Percentiles rank a stretch among this genome's conserved stretches.
Conservation (phyloP, 1,140 invertebrate genomes). For the Drosophila parabipectinata region DNA sequence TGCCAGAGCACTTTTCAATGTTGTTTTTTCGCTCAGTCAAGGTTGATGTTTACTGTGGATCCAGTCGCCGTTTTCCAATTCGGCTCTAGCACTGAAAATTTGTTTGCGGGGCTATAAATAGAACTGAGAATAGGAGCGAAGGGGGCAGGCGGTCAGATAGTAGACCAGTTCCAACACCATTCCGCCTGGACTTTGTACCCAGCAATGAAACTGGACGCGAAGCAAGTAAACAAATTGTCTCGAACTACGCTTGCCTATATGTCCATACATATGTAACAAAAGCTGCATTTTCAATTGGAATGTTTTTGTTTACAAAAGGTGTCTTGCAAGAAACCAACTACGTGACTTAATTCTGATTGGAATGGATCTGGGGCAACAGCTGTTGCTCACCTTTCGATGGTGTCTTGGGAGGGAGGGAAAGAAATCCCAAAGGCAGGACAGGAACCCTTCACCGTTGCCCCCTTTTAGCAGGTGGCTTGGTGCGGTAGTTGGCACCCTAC, state of each 20-base stretch:
- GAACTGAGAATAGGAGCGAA: neutral
- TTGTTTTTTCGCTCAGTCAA: constrained; percentile 50
- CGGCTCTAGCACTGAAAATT: constrained; percentile 20
- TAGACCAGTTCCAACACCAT: constrained; percentile 17
- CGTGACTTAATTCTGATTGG: constrained; percentile 62
- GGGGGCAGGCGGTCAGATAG: constrained; percentile 7
- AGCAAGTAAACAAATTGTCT: neutral
- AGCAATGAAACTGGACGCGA: constrained; percentile 1
- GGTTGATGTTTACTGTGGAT: constrained; percentile 45
- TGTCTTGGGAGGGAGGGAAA: constrained; percentile 1
- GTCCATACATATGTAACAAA: no score
- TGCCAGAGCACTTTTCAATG: constrained; percentile 16
- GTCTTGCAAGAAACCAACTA: constrained; percentile 8
- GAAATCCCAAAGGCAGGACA: neutral
- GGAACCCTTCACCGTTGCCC: constrained; percentile 1
- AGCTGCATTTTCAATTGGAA: neutral
- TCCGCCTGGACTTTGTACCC: constrained; percentile 47
- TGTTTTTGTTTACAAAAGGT: constrained; percentile 20
- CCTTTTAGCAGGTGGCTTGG: neutral
- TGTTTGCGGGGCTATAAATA: constrained; percentile 44
- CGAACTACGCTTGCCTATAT: constrained; percentile 4
- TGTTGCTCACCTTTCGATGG: constrained; percentile 50
- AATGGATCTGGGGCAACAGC: constrained; percentile 49
- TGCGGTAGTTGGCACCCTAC: neutral
- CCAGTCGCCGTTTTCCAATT: constrained; percentile 23